Conservation (phyloP, 2,797 vertebrate species). For the Masticophis lateralis region DNA sequence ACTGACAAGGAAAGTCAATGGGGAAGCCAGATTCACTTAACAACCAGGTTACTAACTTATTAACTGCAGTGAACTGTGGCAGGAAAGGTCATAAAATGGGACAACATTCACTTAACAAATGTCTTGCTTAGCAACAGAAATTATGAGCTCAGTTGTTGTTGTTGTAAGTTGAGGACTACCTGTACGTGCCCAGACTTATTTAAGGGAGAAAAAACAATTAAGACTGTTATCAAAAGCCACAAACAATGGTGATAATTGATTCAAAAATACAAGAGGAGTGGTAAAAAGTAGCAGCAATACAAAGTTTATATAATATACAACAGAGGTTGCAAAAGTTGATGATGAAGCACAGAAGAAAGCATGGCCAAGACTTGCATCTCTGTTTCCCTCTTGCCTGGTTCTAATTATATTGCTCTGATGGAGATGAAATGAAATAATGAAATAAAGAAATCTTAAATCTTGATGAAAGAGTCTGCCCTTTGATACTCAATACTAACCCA, state of each 20-base stretch:
- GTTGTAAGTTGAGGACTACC: neutral
- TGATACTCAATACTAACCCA: neutral
- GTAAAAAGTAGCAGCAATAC: neutral
- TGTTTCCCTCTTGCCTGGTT: neutral
- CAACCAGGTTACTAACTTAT: neutral
- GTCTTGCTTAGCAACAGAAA: neutral
- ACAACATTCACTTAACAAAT: neutral
- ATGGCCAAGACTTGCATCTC: neutral
- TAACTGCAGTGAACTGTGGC: neutral
- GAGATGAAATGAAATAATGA: neutral
- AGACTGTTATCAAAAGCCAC: neutral
- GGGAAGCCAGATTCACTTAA: neutral
- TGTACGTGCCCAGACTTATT: neutral
- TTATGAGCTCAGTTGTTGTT: neutral
- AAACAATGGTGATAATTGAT: neutral
- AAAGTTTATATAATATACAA: neutral
- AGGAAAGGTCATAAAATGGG: neutral
- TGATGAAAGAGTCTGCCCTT: neutral
- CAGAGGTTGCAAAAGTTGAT: neutral
- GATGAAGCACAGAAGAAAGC: neutral
- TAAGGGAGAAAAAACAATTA: neutral
- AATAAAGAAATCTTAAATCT: neutral
- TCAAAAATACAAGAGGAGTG: neutral
- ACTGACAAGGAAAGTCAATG: neutral
- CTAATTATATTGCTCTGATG: neutral